These are phyloP conservation scores for Amphiprion clarkii DNA, from an alignment of 2,797 vertebrate genomes.

Conservation along the genomic window DNA sequence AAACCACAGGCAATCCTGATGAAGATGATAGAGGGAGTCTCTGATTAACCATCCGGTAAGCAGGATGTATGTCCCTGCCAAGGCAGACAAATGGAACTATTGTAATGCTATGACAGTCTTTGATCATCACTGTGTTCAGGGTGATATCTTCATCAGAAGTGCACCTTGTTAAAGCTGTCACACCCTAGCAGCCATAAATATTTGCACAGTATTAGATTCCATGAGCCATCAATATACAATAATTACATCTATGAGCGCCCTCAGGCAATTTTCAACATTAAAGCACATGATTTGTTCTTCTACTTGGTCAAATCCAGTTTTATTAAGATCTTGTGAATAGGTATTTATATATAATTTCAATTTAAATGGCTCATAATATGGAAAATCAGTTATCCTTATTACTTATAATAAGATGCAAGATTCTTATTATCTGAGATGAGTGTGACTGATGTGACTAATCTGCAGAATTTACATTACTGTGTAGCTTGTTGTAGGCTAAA, in stretches of 20 bases:
- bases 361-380: constrained; percentile 28
- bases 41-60: constrained; percentile 84
- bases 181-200: constrained; percentile 57
- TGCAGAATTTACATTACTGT: background rate
- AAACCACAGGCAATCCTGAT: constrained; percentile 80
- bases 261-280: constrained; percentile 42
- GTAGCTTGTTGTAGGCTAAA: constrained; percentile 18
- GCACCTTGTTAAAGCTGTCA: constrained; percentile 77
- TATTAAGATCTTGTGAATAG: constrained; percentile 34
- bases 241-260: constrained; percentile 53
- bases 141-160: constrained; percentile 77
- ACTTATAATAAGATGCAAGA: background rate
- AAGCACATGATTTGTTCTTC: constrained; percentile 52
- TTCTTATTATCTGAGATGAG: constrained; percentile 8
- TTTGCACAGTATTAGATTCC: constrained; percentile 58
- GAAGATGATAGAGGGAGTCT: constrained; percentile 79
- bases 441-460: background rate
- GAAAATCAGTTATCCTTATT: constrained; percentile 10
- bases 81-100: constrained; percentile 83
- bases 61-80: constrained; percentile 73
- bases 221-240: constrained; percentile 47
- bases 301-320: constrained; percentile 43
- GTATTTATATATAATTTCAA: constrained; percentile 17
- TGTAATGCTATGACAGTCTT: constrained; percentile 79
- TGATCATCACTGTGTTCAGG: constrained; percentile 75